A percentile compares a stretch with the other conserved stretches of the same genome.
These are phyloP conservation scores for Sinocyclocheilus anshuiensis DNA, from an alignment of 2,113 vertebrate genomes.

Conservation along the genomic window DNA sequence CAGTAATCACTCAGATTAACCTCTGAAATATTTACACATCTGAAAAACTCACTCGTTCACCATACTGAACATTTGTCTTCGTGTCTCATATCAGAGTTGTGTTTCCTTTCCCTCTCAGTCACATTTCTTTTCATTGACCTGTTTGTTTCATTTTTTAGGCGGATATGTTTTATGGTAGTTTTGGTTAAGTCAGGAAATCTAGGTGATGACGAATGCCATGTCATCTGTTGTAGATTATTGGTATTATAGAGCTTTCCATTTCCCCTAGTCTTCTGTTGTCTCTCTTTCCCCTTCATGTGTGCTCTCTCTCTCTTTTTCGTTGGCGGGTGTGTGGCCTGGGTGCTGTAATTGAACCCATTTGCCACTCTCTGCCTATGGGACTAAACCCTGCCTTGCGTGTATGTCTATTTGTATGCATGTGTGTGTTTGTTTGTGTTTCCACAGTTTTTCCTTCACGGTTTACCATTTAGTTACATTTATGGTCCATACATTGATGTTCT, in stretches of 20 bases:
- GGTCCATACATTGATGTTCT: not conserved
- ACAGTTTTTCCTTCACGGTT: not conserved
- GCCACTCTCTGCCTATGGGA: slow-evolving; percentile 77
- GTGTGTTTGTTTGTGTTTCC: not conserved
- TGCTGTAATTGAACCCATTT: slow-evolving; percentile 82
- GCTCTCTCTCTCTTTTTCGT: slow-evolving; percentile 38
- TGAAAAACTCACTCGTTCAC: not conserved
- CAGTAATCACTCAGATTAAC: slow-evolving; percentile 43
- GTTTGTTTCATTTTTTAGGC: slow-evolving; percentile 21
- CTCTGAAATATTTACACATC: slow-evolving; percentile 57
- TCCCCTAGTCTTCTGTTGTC: slow-evolving; percentile 55
- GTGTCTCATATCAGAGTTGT: slow-evolving; percentile 7
- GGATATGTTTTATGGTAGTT: slow-evolving; percentile 51
- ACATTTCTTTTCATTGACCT: slow-evolving; percentile 9
- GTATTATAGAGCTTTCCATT: slow-evolving; percentile 53
- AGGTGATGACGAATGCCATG: slow-evolving; percentile 63
- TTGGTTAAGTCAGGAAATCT: slow-evolving; percentile 56
- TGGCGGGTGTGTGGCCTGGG: slow-evolving; percentile 60
- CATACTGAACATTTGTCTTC: slow-evolving; percentile 26
- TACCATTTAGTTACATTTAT: not conserved
- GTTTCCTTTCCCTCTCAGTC: slow-evolving; percentile 36
- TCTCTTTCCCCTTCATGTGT: slow-evolving; percentile 54
- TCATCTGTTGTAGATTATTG: slow-evolving; percentile 77
- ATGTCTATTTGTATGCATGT: slow-evolving; percentile 48
- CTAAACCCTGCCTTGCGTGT: slow-evolving; percentile 69